phyloP scores from a whole-genome alignment of 2,797 vertebrate genomes.

The Saguinus oedipus region DNA sequence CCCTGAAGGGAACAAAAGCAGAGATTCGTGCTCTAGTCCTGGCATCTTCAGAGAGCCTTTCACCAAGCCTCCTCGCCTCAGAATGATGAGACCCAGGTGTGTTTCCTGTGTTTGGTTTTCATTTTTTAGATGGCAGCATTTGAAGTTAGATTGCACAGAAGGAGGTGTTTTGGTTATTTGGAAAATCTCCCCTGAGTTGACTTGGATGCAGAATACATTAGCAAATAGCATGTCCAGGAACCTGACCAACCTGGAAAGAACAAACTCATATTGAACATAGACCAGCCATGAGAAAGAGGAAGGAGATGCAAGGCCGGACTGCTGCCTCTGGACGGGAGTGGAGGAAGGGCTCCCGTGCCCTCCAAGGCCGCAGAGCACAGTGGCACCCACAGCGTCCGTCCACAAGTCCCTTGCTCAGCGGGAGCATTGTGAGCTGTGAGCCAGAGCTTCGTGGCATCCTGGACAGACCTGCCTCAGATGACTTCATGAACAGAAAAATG shows the following conservation, averaged over 20 bases:
- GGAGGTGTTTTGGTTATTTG: background rate
- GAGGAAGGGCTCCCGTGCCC: conserved; percentile 55
- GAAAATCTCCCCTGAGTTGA: background rate
- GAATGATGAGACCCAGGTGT: background rate
- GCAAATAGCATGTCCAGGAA: background rate
- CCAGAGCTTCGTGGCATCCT: background rate
- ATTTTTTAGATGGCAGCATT: background rate
- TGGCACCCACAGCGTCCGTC: background rate
- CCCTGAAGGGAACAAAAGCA: too few relatives aligned
- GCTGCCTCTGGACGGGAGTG: background rate
- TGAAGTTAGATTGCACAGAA: background rate
- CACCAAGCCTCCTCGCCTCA: background rate
- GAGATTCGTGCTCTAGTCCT: background rate
- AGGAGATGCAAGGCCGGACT: fast-evolving
- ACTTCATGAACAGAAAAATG: background rate
- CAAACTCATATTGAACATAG: background rate
- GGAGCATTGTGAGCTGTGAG: conserved; percentile 9
- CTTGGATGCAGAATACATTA: background rate
- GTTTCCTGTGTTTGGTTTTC: background rate
- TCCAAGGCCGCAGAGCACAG: conserved; percentile 71
- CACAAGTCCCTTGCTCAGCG: conserved; percentile 66
- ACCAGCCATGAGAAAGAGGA: background rate
- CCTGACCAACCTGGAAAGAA: background rate
- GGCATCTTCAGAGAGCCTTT: background rate
- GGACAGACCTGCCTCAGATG: background rate